Percentiles rank a stretch among this genome's conserved stretches.
Conservation (phyloP, 2,113 vertebrate species). For the Neomonachus schauinslandi region DNA sequence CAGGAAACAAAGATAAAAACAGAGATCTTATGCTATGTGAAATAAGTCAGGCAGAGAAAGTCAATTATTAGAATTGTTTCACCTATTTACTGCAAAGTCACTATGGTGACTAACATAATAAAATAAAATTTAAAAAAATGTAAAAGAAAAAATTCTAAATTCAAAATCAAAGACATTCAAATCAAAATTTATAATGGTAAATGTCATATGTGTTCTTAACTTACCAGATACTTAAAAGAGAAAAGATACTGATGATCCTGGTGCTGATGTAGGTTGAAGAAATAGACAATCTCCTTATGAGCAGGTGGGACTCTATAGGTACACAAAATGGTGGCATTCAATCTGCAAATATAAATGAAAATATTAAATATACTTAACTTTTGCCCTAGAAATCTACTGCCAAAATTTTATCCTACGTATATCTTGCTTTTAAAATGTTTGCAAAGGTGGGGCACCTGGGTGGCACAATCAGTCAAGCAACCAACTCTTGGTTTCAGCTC, state of each 20-base stretch:
- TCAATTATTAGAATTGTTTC: too few species aligned
- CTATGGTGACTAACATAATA: too few species aligned
- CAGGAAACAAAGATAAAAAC: neutral
- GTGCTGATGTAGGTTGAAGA: neutral
- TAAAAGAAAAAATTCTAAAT: neutral
- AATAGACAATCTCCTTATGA: rapidly evolving
- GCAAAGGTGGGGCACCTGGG: neutral
- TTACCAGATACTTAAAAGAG: neutral
- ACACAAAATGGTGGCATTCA: neutral
- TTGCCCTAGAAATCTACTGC: neutral
- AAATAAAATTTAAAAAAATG: too few species aligned
- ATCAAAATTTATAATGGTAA: neutral
- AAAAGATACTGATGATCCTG: neutral
- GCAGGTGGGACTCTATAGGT: neutral
- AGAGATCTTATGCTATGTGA: too few species aligned
- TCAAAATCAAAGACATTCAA: neutral
- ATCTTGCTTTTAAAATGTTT: neutral
- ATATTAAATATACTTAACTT: neutral
- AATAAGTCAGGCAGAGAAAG: too few species aligned
- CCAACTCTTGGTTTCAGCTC: neutral
- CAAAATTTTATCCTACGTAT: rapidly evolving
- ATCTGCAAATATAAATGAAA: neutral
- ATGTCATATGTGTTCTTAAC: neutral
- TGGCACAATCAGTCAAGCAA: neutral
- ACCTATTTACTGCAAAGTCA: too few species aligned